Percentiles rank a stretch among this genome's conserved stretches.
Evolutionary conservation across 2,888 invertebrate species (phyloP).

Genomic region (Epirrhoe alternata): DNA sequence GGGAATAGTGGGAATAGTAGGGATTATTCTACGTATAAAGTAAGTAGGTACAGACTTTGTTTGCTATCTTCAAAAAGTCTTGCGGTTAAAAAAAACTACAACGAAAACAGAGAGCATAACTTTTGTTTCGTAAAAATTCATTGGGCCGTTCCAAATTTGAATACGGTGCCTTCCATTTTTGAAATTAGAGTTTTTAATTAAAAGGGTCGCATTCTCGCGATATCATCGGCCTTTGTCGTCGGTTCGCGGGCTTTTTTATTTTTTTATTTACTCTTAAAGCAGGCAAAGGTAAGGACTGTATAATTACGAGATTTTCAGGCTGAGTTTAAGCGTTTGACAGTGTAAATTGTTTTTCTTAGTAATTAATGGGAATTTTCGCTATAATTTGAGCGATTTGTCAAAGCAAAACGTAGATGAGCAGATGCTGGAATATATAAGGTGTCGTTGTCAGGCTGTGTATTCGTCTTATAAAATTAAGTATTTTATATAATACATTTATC

Average conservation of each 20-base stretch:
- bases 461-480: neutral
- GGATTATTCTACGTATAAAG: neutral
- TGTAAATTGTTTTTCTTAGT: slow-evolving; percentile 29
- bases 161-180: slow-evolving; percentile 56
- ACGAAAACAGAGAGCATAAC: slow-evolving; percentile 38
- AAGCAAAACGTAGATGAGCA: slow-evolving; percentile 19
- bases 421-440: slow-evolving; percentile 24
- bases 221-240: slow-evolving; percentile 60
- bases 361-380: slow-evolving; percentile 29
- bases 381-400: slow-evolving; percentile 31
- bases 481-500: neutral
- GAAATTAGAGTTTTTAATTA: slow-evolving; percentile 63
- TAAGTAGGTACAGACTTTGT: neutral
- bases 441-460: slow-evolving; percentile 6
- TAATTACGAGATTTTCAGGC: slow-evolving; percentile 42
- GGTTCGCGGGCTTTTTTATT: slow-evolving; percentile 47
- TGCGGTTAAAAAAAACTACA: slow-evolving; percentile 34
- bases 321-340: slow-evolving; percentile 23
- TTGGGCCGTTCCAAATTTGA: slow-evolving; percentile 46
- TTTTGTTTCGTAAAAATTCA: slow-evolving; percentile 47
- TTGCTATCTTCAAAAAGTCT: slow-evolving; percentile 26
- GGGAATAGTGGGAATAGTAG: neutral
- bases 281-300: slow-evolving; percentile 47
- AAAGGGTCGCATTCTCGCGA: slow-evolving; percentile 57
- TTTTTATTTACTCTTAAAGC: slow-evolving; percentile 45